Percentiles rank a stretch among this genome's conserved stretches.
Conservation (phyloP, 2,888 invertebrate genomes). For the Orthonevra nobilis region DNA sequence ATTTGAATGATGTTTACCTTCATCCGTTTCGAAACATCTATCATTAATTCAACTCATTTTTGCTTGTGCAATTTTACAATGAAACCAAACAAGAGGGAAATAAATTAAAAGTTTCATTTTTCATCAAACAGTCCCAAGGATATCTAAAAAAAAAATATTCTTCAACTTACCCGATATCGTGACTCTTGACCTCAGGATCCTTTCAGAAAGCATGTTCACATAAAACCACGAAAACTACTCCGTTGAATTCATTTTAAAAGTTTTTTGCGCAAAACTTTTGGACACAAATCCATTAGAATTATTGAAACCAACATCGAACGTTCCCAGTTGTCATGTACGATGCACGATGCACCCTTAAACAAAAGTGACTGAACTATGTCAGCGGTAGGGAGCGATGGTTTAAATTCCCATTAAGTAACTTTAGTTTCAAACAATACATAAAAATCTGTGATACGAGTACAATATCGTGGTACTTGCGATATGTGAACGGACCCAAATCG, state of each 20-base stretch:
- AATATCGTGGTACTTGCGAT: constrained; percentile 13
- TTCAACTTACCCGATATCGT: constrained; percentile 37
- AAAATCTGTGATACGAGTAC: constrained; percentile 5
- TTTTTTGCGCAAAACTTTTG: constrained; percentile 47
- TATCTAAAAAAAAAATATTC: background rate
- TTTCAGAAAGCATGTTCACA: constrained; percentile 42
- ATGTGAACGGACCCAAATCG: constrained; percentile 8
- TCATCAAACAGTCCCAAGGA: background rate
- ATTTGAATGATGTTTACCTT: no score
- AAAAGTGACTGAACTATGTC: constrained; percentile 38
- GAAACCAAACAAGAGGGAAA: no score
- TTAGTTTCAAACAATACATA: constrained; percentile 28
- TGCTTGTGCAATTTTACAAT: no score
- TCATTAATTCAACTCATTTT: no score
- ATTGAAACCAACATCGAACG: constrained; percentile 57
- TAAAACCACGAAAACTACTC: constrained; percentile 47
- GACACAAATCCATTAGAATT: constrained; percentile 65
- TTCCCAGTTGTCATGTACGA: constrained; percentile 42
- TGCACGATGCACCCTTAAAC: no score
- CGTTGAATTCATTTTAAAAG: constrained; percentile 30
- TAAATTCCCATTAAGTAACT: constrained; percentile 2
- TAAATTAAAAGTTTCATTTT: background rate
- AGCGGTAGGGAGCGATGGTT: constrained; percentile 13
- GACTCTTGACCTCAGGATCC: constrained; percentile 32
- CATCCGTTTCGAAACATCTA: no score